phyloP scores from a whole-genome alignment of 2,797 vertebrate genomes.

The Diplodus sargus region DNA sequence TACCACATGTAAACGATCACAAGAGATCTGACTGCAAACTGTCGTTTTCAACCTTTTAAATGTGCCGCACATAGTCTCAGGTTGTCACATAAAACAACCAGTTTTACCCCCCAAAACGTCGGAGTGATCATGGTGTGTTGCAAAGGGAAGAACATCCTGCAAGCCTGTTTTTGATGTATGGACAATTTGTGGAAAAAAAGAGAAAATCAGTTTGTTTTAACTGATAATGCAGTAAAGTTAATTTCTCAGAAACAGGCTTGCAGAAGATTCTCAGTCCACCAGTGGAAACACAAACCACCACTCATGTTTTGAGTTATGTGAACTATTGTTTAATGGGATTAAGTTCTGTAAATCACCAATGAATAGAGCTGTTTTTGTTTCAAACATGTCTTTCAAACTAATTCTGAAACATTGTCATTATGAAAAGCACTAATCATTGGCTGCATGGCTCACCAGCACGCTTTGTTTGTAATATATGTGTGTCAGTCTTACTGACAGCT shows the following conservation, averaged over 20 bases:
- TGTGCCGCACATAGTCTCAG: conserved; percentile 24
- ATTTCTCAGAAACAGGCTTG: conserved; percentile 44
- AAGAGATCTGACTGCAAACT: conserved; percentile 21
- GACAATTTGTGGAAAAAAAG: neutral
- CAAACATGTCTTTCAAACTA: conserved; percentile 53
- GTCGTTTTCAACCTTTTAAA: conserved; percentile 28
- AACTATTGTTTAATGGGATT: conserved; percentile 71
- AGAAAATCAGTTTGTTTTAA: neutral
- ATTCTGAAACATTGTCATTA: conserved; percentile 45
- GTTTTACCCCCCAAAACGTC: neutral
- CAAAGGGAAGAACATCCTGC: conserved; percentile 44
- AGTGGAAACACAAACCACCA: conserved; percentile 18
- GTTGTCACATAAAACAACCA: conserved; percentile 25
- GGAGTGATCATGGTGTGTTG: conserved; percentile 5
- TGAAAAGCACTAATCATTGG: conserved; percentile 60
- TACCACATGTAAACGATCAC: neutral
- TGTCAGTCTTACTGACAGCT: conserved; percentile 30
- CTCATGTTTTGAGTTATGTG: conserved; percentile 59
- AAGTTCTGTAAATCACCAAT: conserved; percentile 35
- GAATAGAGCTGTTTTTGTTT: conserved; percentile 25
- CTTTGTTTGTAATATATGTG: conserved; percentile 48
- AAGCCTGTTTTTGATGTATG: conserved; percentile 35
- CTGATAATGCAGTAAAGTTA: neutral
- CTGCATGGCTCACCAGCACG: conserved; percentile 82
- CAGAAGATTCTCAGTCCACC: conserved; percentile 41